phyloP scores from a whole-genome alignment of 2,797 vertebrate species.

The Chiroxiphia lanceolata region DNA sequence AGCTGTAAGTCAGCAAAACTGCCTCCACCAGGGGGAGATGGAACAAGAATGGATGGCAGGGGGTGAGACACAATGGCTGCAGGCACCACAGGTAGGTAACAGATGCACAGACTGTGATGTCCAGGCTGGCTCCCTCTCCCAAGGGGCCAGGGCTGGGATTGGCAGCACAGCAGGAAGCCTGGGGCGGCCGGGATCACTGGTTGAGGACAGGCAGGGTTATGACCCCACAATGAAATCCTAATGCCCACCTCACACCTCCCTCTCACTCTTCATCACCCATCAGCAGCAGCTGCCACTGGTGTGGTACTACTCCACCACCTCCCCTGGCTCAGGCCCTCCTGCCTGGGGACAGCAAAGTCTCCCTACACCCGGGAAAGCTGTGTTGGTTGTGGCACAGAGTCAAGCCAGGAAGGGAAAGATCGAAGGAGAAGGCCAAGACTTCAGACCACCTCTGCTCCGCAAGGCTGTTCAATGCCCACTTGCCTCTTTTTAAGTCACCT shows the following conservation, averaged over 20 bases:
- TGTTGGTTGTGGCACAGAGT: neutral
- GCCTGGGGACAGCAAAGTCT: neutral
- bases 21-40: neutral
- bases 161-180: neutral
- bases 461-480: neutral
- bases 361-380: fast-evolving
- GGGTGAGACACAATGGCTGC: neutral
- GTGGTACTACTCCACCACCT: fast-evolving
- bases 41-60: fast-evolving
- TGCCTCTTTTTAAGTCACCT: neutral
- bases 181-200: neutral
- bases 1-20: neutral
- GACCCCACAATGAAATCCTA: neutral
- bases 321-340: fast-evolving
- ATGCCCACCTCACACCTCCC: no score
- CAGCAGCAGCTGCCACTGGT: fast-evolving
- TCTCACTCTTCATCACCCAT: neutral
- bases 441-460: neutral
- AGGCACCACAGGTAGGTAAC: neutral
- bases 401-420: neutral
- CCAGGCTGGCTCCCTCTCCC: neutral
- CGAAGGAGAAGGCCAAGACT: neutral
- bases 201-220: neutral
- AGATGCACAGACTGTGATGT: neutral
- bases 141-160: neutral